Conservation (phyloP, 2,797 vertebrate species). For the Tenualosa thibaudeaui region DNA sequence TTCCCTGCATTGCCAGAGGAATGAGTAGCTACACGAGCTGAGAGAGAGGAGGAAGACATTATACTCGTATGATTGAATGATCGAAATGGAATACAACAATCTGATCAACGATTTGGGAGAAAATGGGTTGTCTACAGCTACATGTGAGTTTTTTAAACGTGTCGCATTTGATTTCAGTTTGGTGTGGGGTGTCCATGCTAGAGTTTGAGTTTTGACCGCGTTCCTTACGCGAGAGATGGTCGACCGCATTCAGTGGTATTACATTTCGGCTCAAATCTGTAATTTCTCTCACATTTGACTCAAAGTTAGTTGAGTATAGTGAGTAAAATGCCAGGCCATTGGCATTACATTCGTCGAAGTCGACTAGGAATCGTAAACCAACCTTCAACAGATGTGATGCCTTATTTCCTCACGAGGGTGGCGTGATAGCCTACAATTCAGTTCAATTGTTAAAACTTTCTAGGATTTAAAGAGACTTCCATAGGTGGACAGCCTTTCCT, state of each 20-base stretch:
- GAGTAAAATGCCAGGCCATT: neutral
- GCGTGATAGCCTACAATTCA: neutral
- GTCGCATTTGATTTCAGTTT: neutral
- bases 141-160: conserved; percentile 66
- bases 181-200: neutral
- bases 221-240: neutral
- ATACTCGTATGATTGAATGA: conserved; percentile 68
- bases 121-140: conserved; percentile 52
- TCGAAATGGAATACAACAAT: conserved; percentile 64
- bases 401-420: neutral
- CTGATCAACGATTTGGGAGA: conserved; percentile 62
- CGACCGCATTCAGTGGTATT: neutral
- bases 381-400: neutral
- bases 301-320: neutral
- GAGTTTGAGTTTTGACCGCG: neutral
- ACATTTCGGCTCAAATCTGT: neutral
- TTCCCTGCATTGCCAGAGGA: conserved; percentile 60
- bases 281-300: neutral
- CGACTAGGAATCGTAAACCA: neutral
- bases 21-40: conserved; percentile 65
- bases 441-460: neutral
- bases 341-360: neutral
- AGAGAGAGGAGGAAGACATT: conserved; percentile 56
- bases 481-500: neutral
- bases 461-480: neutral